A percentile compares a stretch with the other conserved stretches of the same genome.
Evolutionary conservation across 2,888 invertebrate genomes (phyloP).

Genomic region (Erebia aethiops): DNA sequence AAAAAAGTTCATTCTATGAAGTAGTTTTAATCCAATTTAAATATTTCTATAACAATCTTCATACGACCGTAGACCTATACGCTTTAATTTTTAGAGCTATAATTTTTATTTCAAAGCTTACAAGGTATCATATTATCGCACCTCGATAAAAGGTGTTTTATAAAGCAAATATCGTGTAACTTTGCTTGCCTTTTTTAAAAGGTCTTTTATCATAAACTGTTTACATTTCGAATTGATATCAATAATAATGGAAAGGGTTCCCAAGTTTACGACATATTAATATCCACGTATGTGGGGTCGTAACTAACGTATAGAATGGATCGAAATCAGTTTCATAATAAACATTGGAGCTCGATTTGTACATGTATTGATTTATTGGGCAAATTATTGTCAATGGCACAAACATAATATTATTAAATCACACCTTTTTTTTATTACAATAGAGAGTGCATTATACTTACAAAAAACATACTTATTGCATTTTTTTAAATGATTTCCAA

Average conservation of each 20-base stretch:
- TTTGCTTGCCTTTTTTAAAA: slow-evolving; percentile 15
- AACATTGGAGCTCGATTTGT: slow-evolving; percentile 19
- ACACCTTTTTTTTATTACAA: neutral
- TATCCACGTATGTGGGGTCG: slow-evolving; percentile 50
- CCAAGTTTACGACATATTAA: slow-evolving; percentile 48
- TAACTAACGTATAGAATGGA: slow-evolving; percentile 43
- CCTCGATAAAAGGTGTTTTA: slow-evolving; percentile 1
- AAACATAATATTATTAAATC: neutral
- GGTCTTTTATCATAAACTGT: slow-evolving; percentile 14
- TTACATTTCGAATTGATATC: slow-evolving; percentile 16
- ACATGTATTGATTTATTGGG: slow-evolving; percentile 30
- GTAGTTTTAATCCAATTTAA: too few relatives aligned
- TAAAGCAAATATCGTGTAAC: slow-evolving; percentile 1
- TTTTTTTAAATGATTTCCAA: too few relatives aligned
- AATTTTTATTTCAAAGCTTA: neutral
- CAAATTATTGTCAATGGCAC: slow-evolving; percentile 4
- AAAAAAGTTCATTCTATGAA: too few relatives aligned
- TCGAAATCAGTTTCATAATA: slow-evolving; percentile 18
- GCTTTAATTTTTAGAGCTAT: too few relatives aligned
- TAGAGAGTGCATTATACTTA: too few relatives aligned
- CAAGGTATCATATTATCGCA: neutral
- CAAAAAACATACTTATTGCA: too few relatives aligned
- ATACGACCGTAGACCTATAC: too few relatives aligned
- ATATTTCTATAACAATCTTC: too few relatives aligned
- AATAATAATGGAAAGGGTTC: slow-evolving; percentile 35